Evolutionary conservation across 2,113 vertebrate species (phyloP).

Genomic region (Paralichthys olivaceus): DNA sequence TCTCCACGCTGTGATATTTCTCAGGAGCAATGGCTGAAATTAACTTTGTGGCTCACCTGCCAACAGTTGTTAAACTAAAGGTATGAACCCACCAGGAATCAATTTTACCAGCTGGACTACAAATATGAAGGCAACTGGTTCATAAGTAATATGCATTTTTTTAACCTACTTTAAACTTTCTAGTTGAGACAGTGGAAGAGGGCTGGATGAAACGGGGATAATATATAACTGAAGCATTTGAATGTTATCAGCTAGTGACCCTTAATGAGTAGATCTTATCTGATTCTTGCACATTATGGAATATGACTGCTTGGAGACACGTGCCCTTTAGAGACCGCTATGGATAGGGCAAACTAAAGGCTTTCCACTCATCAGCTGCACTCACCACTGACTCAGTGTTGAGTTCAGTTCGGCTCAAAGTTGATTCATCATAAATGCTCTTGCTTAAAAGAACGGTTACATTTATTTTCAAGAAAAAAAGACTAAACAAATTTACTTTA

Average conservation of each 20-base stretch:
- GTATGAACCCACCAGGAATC: not conserved
- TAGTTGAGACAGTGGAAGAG: not conserved
- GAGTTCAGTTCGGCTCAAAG: not conserved
- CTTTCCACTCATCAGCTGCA: constrained; percentile 2
- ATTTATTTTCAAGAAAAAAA: not conserved
- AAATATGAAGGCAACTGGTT: not conserved
- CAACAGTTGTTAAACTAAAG: constrained; percentile 22
- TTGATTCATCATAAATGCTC: constrained; percentile 5
- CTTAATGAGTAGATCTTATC: not conserved
- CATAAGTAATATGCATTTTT: not conserved
- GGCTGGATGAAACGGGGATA: not conserved
- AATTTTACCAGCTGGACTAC: not conserved
- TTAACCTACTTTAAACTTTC: not conserved
- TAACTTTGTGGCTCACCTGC: constrained; percentile 32
- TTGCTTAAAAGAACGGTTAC: not conserved
- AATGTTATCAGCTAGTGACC: not conserved
- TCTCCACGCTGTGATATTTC: constrained; percentile 18
- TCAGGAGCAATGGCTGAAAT: constrained; percentile 41
- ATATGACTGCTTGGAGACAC: not conserved
- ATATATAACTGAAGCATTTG: not conserved
- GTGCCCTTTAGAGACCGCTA: not conserved
- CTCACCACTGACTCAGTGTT: not conserved
- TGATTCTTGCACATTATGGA: not conserved
- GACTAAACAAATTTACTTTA: not conserved
- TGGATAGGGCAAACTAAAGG: not conserved